Evolutionary conservation across 2,797 vertebrate genomes (phyloP).

Genomic region (Clarias laeviceps): DNA sequence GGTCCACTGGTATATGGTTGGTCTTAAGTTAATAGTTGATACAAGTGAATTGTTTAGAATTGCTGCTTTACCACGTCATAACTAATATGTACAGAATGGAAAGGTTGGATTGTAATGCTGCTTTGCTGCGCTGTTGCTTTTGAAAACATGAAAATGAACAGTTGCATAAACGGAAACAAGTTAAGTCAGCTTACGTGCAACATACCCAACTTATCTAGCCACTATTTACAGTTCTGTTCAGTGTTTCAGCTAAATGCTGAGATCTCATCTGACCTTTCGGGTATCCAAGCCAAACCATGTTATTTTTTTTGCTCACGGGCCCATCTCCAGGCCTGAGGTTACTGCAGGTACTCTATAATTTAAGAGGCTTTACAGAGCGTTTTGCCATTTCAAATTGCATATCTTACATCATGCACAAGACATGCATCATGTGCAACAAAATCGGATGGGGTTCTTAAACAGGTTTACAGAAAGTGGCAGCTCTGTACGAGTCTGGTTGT

Average conservation of each 20-base stretch:
- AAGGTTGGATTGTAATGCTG: neutral
- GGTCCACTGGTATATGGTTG: no score
- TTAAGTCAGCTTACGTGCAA: neutral
- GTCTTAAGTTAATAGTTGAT: no score
- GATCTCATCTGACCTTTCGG: conserved; percentile 7
- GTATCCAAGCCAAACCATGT: conserved; percentile 23
- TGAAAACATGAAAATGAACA: neutral
- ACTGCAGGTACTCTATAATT: conserved; percentile 25
- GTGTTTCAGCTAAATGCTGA: neutral
- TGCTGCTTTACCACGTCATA: neutral
- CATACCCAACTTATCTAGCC: neutral
- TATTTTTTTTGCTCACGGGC: conserved; percentile 42
- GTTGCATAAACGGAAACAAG: neutral
- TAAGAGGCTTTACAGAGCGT: conserved; percentile 16
- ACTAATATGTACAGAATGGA: neutral
- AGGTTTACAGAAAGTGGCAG: neutral
- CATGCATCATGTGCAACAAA: conserved; percentile 17
- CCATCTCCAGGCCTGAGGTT: conserved; percentile 13
- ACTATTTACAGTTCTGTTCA: neutral
- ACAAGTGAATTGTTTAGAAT: neutral
- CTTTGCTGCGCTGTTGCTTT: neutral
- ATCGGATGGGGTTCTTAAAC: conserved; percentile 7
- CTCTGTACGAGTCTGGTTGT: neutral
- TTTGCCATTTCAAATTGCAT: conserved; percentile 58
- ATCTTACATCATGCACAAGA: conserved; percentile 17